These are phyloP conservation scores for Intellagama lesueurii DNA, from an alignment of 2,797 vertebrate species.

Conservation along the genomic window DNA sequence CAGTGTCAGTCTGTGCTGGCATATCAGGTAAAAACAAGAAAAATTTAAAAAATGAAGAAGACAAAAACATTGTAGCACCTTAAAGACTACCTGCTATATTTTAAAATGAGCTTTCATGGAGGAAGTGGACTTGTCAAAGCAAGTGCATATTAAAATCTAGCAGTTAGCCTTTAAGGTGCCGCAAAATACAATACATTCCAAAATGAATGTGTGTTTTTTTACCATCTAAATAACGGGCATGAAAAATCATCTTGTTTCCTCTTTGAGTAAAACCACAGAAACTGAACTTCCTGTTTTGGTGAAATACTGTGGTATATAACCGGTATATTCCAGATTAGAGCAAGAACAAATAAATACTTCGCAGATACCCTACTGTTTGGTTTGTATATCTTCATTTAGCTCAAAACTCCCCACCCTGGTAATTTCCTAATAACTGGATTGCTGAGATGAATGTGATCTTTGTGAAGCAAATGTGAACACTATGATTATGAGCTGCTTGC, in stretches of 20 bases:
- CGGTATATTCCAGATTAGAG: slow-evolving; percentile 56
- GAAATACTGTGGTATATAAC: slow-evolving; percentile 47
- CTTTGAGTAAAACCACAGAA: slow-evolving; percentile 58
- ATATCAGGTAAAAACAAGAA: no score
- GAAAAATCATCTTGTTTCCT: slow-evolving; percentile 65
- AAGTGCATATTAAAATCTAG: no score
- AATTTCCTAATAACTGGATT: slow-evolving; percentile 14
- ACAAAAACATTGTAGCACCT: no score
- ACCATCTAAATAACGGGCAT: no score
- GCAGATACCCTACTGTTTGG: slow-evolving; percentile 9
- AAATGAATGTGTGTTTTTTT: no score
- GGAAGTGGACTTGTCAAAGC: no score
- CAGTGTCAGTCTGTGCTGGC: no score
- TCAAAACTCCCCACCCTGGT: not conserved
- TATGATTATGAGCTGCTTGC: not conserved
- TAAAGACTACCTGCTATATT: no score
- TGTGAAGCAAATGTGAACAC: slow-evolving; percentile 17
- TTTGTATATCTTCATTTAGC: slow-evolving; percentile 4
- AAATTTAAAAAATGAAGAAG: no score
- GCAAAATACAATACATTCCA: no score
- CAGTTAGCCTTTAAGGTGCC: no score
- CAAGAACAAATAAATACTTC: slow-evolving; percentile 63
- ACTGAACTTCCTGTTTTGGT: slow-evolving; percentile 65
- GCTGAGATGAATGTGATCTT: fast-evolving
- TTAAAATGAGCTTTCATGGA: no score